Conservation (phyloP, 1,140 invertebrate genomes). For the Schlechtendalia chinensis region DNA sequence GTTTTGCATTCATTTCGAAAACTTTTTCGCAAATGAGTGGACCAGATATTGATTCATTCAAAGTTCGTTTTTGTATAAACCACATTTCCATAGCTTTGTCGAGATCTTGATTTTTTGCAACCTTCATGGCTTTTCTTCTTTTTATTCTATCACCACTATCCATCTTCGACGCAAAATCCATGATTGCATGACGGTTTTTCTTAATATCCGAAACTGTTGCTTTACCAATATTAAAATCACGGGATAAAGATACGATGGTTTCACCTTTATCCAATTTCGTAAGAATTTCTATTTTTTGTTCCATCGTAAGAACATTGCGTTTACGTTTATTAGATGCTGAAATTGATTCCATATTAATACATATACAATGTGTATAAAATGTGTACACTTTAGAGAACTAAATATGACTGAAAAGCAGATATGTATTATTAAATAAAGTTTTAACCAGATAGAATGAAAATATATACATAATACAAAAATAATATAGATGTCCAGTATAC, state of each 20-base stretch:
- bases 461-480: no score
- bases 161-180: conserved; percentile 47
- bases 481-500: no score
- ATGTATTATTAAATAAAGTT: no score
- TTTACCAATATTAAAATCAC: conserved; percentile 50
- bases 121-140: conserved; percentile 50
- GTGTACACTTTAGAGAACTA: background rate
- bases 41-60: conserved; percentile 52
- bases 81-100: conserved; percentile 52
- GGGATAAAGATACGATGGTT: conserved; percentile 35
- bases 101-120: conserved; percentile 49
- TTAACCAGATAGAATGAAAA: no score
- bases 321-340: conserved; percentile 27
- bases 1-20: conserved; percentile 50
- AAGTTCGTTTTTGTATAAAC: conserved; percentile 52
- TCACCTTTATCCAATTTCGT: conserved; percentile 51
- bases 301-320: conserved; percentile 17
- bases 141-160: conserved; percentile 40
- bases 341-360: background rate
- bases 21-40: conserved; percentile 53
- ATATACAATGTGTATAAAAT: background rate
- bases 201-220: conserved; percentile 50
- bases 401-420: no score
- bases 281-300: conserved; percentile 51
- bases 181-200: conserved; percentile 49